Conservation (phyloP, 2,113 vertebrate species). For the Pelusios castaneus region DNA sequence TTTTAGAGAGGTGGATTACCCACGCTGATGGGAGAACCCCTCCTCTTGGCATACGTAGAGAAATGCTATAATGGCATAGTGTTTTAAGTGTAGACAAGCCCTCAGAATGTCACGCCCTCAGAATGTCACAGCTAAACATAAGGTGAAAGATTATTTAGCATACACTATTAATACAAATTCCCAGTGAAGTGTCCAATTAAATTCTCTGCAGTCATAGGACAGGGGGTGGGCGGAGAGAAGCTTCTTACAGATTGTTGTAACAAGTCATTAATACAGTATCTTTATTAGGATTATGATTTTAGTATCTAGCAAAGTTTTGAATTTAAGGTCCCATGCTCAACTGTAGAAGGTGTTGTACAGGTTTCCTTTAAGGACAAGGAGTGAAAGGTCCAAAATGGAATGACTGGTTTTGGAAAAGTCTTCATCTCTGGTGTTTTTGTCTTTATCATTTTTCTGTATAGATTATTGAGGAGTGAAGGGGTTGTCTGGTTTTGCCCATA, state of each 20-base stretch:
- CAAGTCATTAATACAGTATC: background rate
- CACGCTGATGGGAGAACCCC: background rate
- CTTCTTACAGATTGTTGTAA: background rate
- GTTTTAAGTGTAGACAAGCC: background rate
- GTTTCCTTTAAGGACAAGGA: background rate
- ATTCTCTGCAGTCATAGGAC: background rate
- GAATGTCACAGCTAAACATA: background rate
- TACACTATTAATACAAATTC: background rate
- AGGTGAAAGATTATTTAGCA: background rate
- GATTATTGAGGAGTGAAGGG: background rate
- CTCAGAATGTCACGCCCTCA: background rate
- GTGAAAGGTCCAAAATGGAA: background rate
- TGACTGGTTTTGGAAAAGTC: background rate
- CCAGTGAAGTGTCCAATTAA: background rate
- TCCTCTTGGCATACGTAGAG: background rate
- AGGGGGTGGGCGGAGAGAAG: background rate
- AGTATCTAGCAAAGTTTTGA: background rate
- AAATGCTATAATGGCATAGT: background rate
- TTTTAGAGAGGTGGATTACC: background rate
- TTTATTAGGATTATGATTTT: background rate
- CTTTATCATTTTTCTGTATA: background rate
- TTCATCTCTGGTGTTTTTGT: background rate
- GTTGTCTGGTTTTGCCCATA: background rate
- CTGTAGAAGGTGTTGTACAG: background rate
- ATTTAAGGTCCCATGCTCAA: background rate